These are phyloP conservation scores for Vultur gryphus DNA, from an alignment of 2,797 vertebrate genomes.

Conservation along the genomic window DNA sequence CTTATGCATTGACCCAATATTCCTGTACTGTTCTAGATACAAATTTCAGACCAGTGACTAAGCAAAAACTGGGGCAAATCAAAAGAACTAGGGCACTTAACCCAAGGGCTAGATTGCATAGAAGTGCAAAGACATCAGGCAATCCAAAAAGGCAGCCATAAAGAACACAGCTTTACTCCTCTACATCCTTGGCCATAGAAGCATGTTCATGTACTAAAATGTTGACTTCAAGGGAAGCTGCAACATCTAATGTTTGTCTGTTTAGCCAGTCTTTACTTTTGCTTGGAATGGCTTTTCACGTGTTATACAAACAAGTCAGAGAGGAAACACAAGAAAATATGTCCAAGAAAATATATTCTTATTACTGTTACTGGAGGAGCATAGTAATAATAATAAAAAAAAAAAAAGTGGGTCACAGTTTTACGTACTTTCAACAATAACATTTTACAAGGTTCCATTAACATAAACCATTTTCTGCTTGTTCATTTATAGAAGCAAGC, in stretches of 20 bases:
- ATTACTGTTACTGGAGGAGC: background rate
- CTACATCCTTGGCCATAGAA: background rate
- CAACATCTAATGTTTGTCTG: background rate
- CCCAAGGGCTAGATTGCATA: background rate
- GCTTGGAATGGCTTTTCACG: background rate
- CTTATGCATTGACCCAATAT: background rate
- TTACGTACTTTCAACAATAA: background rate
- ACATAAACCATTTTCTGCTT: background rate
- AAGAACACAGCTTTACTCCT: background rate
- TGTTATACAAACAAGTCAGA: background rate
- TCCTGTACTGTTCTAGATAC: background rate
- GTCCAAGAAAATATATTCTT: background rate
- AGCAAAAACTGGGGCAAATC: background rate
- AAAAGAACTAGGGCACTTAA: background rate
- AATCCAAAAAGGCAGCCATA: background rate
- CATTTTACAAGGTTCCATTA: background rate
- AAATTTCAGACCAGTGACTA: background rate
- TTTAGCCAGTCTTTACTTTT: background rate
- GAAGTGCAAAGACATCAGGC: background rate
- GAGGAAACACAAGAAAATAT: background rate
- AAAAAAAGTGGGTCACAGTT: background rate
- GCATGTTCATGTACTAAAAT: background rate
- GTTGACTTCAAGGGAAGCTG: background rate
- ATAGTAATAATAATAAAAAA: background rate
- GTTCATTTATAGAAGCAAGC: background rate